Evolutionary conservation across 2,797 vertebrate species (phyloP).

Genomic region (Rhynchotus rufescens): DNA sequence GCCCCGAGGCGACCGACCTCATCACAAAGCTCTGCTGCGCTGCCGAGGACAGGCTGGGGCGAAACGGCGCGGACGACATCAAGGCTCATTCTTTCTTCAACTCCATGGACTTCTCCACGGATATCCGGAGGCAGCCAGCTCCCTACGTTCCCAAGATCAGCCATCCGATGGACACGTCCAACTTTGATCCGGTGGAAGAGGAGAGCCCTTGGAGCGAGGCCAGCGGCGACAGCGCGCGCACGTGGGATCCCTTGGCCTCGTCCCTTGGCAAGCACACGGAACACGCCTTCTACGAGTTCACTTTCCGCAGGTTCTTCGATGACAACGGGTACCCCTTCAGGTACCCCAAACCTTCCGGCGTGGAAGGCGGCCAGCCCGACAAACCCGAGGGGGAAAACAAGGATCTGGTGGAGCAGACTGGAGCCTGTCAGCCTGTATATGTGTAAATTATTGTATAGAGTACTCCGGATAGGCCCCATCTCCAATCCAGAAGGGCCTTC

Average conservation of each 20-base stretch:
- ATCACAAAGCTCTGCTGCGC: constrained; percentile 94
- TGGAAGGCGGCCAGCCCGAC: constrained; percentile 70
- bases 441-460: constrained; percentile 82
- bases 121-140: constrained; percentile 93
- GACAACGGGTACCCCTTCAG: constrained; percentile 96
- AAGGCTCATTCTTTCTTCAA: constrained; percentile 94
- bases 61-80: constrained; percentile 93
- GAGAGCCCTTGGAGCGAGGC: constrained; percentile 90
- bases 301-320: constrained; percentile 98
- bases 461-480: constrained; percentile 14
- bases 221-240: constrained; percentile 89
- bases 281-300: constrained; percentile 98
- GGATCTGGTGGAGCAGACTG: constrained; percentile 82
- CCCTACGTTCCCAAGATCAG: constrained; percentile 96
- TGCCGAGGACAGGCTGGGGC: constrained; percentile 91
- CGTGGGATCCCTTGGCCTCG: constrained; percentile 88
- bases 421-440: constrained; percentile 96
- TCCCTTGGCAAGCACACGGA: constrained; percentile 92
- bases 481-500: constrained; percentile 11
- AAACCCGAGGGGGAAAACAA: constrained; percentile 78
- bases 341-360: constrained; percentile 91
- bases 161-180: constrained; percentile 98
- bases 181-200: constrained; percentile 98
- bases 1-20: constrained; percentile 92
- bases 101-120: constrained; percentile 91